Percentiles rank a stretch among this genome's conserved stretches.
Conservation (phyloP, 1,140 invertebrate genomes). For the Lepidurus apus region DNA sequence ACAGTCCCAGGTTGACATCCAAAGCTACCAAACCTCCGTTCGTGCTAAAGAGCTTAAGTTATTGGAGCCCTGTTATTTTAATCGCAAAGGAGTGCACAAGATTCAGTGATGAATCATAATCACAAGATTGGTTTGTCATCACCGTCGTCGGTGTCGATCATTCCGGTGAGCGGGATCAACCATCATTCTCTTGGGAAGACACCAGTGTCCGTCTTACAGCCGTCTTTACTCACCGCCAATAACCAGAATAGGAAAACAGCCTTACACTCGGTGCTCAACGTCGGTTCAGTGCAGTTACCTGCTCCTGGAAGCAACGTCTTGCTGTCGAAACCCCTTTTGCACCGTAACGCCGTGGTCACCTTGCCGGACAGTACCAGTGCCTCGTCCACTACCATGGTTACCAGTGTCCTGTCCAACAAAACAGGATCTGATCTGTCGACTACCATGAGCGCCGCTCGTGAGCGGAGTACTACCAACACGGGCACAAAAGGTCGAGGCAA, state of each 20-base stretch:
- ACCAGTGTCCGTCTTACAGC: background rate
- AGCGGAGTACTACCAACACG: no score
- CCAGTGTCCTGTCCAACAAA: no score
- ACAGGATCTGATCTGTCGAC: no score
- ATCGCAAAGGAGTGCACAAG: background rate
- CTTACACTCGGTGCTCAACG: background rate
- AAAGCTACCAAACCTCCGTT: background rate
- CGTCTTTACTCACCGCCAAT: background rate
- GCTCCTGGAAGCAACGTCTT: background rate
- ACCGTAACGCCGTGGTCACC: background rate
- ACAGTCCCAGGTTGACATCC: constrained; percentile 4
- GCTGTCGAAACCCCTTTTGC: background rate
- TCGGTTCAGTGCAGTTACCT: background rate
- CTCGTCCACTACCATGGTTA: no score
- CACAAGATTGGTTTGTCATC: background rate
- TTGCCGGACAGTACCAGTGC: no score
- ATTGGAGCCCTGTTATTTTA: no score
- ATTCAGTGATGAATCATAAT: background rate
- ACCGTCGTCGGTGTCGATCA: background rate
- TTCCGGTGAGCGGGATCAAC: background rate
- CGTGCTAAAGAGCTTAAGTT: background rate
- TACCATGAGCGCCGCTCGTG: no score
- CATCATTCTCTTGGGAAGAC: background rate
- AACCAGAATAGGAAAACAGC: background rate
- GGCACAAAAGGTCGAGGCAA: no score